Percentiles rank a stretch among this genome's conserved stretches.
phyloP scores from a whole-genome alignment of 2,113 vertebrate genomes.

The Oryctolagus cuniculus region mOryCun1.1 NC_091440.1:105570501-105571000 shows the following conservation, averaged over 20 bases:
- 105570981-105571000: not conserved
- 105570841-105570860: not conserved
- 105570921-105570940: not conserved
- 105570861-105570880: not conserved
- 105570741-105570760: not conserved
- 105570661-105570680: not conserved
- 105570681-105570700: not conserved
- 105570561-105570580: not conserved
- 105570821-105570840: not conserved
- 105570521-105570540: not conserved
- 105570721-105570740: not conserved
- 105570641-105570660: not conserved
- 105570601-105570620: not conserved
- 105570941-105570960: not conserved
- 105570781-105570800: not conserved
- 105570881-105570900: not conserved
- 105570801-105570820: not conserved
- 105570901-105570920: not conserved
- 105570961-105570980: slow-evolving; percentile 15
- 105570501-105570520: not conserved
- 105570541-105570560: not conserved
- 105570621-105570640: not conserved
- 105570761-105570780: not conserved
- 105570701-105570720: not conserved
- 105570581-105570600: not conserved